These are phyloP conservation scores for Meles meles DNA, from an alignment of 2,113 vertebrate species.

Conservation along the genomic window DNA sequence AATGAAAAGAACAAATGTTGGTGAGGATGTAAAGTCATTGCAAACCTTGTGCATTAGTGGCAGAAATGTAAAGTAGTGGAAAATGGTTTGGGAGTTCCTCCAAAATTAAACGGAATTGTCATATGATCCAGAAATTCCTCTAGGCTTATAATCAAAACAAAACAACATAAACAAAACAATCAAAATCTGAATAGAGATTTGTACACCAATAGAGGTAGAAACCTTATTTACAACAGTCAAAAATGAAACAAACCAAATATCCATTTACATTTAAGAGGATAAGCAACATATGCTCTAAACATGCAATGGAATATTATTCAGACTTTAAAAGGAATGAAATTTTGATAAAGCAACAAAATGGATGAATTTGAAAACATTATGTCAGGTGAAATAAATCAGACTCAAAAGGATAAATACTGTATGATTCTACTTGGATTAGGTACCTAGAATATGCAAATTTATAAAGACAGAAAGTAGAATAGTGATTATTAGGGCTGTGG, in stretches of 20 bases:
- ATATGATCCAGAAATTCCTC: background rate
- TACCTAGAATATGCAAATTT: background rate
- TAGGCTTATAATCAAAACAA: background rate
- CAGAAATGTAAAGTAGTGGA: background rate
- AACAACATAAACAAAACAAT: background rate
- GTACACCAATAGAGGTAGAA: background rate
- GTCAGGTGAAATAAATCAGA: background rate
- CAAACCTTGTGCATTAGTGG: background rate
- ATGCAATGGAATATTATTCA: background rate
- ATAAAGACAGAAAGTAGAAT: background rate
- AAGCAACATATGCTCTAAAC: background rate
- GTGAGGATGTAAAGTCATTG: background rate
- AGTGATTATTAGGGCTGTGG: background rate
- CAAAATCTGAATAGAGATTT: background rate
- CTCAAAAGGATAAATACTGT: background rate
- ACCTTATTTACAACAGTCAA: background rate
- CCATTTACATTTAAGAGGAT: background rate
- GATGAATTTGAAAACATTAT: background rate
- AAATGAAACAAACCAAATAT: background rate
- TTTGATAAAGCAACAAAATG: background rate
- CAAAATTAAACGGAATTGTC: background rate
- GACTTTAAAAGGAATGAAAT: background rate
- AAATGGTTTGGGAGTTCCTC: background rate
- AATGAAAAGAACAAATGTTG: background rate
- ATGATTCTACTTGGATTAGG: background rate